Conservation (phyloP, 2,113 vertebrate species). For the Stegastes partitus region DNA sequence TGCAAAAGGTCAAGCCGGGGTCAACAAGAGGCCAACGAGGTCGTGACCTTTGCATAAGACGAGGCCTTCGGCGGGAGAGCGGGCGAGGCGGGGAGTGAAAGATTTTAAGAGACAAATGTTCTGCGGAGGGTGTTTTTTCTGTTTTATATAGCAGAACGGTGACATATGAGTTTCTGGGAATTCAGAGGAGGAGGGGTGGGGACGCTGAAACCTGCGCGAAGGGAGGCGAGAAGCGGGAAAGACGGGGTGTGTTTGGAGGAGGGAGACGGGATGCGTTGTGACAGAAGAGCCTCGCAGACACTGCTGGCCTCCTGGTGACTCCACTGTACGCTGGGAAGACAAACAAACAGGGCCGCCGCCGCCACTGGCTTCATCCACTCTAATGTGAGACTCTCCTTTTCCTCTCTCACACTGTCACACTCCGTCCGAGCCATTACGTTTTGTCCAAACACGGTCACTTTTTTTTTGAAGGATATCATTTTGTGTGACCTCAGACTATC, state of each 20-base stretch:
- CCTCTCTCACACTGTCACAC: not conserved
- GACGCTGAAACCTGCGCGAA: not conserved
- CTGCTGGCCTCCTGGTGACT: slow-evolving; percentile 81
- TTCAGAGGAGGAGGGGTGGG: slow-evolving; percentile 12
- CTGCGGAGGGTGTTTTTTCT: not conserved
- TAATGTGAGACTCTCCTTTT: slow-evolving; percentile 20
- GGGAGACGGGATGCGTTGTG: slow-evolving; percentile 70
- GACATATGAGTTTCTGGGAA: slow-evolving; percentile 47
- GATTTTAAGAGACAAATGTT: slow-evolving; percentile 17
- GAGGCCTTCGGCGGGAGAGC: slow-evolving; percentile 6
- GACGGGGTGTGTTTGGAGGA: slow-evolving; percentile 32
- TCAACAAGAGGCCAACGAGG: slow-evolving; percentile 68
- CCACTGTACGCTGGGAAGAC: slow-evolving; percentile 69
- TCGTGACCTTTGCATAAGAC: slow-evolving; percentile 35
- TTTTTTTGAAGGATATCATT: slow-evolving; percentile 24
- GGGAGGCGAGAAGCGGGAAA: slow-evolving; percentile 2
- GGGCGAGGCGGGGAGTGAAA: not conserved
- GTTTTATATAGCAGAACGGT: slow-evolving; percentile 7
- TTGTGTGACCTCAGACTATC: slow-evolving; percentile 31
- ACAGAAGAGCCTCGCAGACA: slow-evolving; percentile 79
- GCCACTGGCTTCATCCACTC: slow-evolving; percentile 28
- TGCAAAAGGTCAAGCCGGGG: slow-evolving; percentile 65
- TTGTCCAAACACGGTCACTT: slow-evolving; percentile 56
- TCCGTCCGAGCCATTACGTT: slow-evolving; percentile 21
- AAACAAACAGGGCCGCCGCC: slow-evolving; percentile 61